These are phyloP conservation scores for Eonycteris spelaea DNA, from an alignment of 2,113 vertebrate species.

Conservation along the genomic window DNA sequence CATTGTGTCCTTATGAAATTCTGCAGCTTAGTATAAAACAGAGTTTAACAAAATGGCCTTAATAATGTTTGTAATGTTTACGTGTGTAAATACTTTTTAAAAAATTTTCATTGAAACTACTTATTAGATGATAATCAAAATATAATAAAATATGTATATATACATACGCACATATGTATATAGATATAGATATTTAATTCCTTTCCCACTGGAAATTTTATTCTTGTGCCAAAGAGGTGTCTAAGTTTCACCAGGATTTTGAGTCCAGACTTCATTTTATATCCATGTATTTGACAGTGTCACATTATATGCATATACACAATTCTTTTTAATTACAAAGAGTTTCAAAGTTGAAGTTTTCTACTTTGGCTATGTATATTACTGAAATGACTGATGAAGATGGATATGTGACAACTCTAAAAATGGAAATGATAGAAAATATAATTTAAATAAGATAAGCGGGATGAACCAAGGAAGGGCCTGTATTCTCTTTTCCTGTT, in stretches of 20 bases:
- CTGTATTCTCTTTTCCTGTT: not conserved
- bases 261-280: not conserved
- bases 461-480: not conserved
- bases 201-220: not conserved
- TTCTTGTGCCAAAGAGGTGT: not conserved
- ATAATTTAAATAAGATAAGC: not conserved
- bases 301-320: not conserved
- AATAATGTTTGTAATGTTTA: not conserved
- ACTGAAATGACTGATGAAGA: not conserved
- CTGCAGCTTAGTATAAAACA: not conserved
- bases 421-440: not conserved
- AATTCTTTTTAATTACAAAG: not conserved
- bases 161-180: too few relatives aligned
- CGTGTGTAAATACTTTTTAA: not conserved
- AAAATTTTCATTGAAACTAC: not conserved
- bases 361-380: not conserved
- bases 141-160: not conserved
- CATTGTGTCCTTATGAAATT: not conserved
- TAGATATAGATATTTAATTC: not conserved
- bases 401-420: not conserved
- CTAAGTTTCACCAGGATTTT: not conserved
- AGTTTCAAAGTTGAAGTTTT: not conserved
- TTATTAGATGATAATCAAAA: not conserved
- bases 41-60: not conserved
- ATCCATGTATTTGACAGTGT: not conserved